phyloP scores from a whole-genome alignment of 2,113 vertebrate species.

The Brachyhypopomus gauderio region DNA sequence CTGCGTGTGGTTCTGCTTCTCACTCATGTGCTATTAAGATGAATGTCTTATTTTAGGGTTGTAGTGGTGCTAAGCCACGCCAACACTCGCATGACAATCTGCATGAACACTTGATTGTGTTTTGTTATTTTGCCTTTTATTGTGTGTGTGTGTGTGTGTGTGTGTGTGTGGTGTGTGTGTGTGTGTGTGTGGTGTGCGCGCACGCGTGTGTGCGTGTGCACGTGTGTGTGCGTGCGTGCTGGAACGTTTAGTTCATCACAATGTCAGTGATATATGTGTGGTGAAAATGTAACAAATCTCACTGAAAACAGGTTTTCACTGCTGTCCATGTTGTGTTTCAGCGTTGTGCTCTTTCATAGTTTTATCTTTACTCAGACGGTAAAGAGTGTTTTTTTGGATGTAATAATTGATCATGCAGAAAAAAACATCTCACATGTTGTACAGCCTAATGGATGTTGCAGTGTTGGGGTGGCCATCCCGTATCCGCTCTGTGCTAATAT shows the following conservation, averaged over 20 bases:
- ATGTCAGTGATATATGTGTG: neutral
- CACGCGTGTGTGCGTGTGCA: too few relatives aligned
- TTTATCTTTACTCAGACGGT: too few relatives aligned
- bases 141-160: neutral
- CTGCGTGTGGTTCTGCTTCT: conserved; percentile 36
- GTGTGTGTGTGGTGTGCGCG: neutral
- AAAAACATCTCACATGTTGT: too few relatives aligned
- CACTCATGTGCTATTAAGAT: conserved; percentile 3
- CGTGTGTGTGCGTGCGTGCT: neutral
- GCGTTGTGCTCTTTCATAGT: too few relatives aligned
- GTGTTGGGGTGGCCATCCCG: too few relatives aligned
- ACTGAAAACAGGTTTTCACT: too few relatives aligned
- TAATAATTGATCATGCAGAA: too few relatives aligned
- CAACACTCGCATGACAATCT: conserved; percentile 35
- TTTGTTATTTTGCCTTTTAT: neutral
- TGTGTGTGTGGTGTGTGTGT: neutral
- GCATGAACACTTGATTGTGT: conserved; percentile 17
- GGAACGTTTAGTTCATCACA: neutral
- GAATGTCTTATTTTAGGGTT: conserved; percentile 7
- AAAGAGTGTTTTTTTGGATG: too few relatives aligned
- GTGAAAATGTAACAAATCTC: neutral
- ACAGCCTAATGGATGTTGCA: too few relatives aligned
- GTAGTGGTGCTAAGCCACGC: neutral
- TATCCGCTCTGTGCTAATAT: too few relatives aligned
- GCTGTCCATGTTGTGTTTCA: too few relatives aligned